Conservation (phyloP, 2,888 invertebrate genomes). For the Callosobruchus maculatus region DNA sequence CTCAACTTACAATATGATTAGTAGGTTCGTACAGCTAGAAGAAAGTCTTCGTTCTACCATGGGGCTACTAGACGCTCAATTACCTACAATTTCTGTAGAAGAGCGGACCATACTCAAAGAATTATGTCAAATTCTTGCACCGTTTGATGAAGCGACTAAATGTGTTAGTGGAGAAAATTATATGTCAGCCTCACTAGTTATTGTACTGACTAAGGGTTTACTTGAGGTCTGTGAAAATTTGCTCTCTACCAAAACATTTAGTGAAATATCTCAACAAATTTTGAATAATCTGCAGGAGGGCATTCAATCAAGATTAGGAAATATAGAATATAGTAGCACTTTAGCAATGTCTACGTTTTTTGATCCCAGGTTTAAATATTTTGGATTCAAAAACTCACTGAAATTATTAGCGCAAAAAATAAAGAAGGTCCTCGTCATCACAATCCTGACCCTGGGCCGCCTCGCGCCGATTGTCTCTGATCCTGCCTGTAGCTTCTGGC, state of each 20-base stretch:
- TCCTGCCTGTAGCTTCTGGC: too few species aligned
- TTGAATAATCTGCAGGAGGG: constrained; percentile 15
- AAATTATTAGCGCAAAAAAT: constrained; percentile 7
- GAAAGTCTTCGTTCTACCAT: constrained; percentile 22
- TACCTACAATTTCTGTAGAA: constrained; percentile 16
- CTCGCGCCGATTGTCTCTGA: too few species aligned
- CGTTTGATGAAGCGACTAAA: constrained; percentile 28
- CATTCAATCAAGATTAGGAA: constrained; percentile 11
- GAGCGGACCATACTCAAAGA: constrained; percentile 21
- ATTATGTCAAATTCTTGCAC: constrained; percentile 21
- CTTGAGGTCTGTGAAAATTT: constrained; percentile 18
- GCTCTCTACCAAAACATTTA: not conserved
- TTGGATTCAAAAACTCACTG: constrained; percentile 10
- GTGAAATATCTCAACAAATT: constrained; percentile 3
- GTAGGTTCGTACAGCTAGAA: constrained; percentile 15
- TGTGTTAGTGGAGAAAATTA: constrained; percentile 27
- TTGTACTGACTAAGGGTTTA: constrained; percentile 16
- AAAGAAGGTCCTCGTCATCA: too few species aligned
- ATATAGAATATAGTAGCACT: constrained; percentile 16
- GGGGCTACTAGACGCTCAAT: constrained; percentile 17
- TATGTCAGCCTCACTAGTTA: constrained; percentile 21
- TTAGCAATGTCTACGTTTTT: constrained; percentile 15
- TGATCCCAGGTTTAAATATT: constrained; percentile 17
- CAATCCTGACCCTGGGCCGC: too few species aligned
- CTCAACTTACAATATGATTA: constrained; percentile 23